phyloP scores from a whole-genome alignment of 2,113 vertebrate genomes.

The Muntiacus muntjak region DNA sequence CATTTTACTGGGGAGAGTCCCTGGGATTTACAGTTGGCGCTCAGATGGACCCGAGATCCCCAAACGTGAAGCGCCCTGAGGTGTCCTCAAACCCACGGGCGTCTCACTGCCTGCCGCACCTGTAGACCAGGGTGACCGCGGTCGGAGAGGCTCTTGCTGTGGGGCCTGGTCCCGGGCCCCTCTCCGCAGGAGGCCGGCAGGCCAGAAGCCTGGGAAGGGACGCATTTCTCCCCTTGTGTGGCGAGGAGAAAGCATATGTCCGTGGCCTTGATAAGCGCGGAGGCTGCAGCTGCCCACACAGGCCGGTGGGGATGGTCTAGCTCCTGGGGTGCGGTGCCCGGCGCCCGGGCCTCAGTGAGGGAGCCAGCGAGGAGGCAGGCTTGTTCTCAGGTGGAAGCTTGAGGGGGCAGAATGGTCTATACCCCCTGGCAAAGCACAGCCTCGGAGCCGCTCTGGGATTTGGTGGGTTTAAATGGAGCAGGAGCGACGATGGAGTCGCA shows the following conservation, averaged over 20 bases:
- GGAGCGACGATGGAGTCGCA: not conserved
- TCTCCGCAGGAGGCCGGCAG: not conserved
- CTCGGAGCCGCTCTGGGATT: not conserved
- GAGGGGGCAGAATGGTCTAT: not conserved
- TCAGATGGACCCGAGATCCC: not conserved
- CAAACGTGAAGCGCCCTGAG: accelerated
- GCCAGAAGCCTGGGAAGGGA: not conserved
- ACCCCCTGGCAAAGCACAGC: not conserved
- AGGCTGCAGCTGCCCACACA: not conserved
- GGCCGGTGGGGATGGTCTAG: not conserved
- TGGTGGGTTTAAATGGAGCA: too few species aligned
- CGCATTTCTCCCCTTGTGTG: not conserved
- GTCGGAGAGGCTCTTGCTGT: not conserved
- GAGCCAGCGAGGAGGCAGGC: not conserved
- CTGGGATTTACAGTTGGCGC: not conserved
- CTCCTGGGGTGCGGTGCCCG: accelerated
- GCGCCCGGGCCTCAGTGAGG: not conserved
- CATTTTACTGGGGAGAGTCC: not conserved
- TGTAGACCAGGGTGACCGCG: not conserved
- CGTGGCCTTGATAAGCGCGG: accelerated
- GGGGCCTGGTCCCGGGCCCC: not conserved
- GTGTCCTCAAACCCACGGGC: not conserved
- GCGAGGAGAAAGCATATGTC: accelerated
- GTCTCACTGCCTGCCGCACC: accelerated
- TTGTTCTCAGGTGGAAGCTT: not conserved